A percentile compares a stretch with the other conserved stretches of the same genome.
Evolutionary conservation across 2,113 vertebrate species (phyloP).

Genomic region (Anguilla rostrata): DNA sequence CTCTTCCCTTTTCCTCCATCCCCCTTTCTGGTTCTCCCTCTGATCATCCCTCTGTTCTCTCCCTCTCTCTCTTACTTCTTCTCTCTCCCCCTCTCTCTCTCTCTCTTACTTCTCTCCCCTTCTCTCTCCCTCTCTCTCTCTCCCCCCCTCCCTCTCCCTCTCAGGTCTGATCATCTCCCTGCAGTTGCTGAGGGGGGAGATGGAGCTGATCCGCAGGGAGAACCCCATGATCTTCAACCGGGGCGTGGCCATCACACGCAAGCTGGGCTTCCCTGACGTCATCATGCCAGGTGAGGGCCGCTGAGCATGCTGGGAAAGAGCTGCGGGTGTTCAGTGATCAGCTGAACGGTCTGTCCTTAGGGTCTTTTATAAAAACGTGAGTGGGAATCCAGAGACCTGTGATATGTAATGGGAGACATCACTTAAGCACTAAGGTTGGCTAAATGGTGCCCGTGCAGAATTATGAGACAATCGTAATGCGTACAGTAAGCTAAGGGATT

Average conservation of each 20-base stretch:
- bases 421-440: too few species aligned
- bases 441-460: too few species aligned
- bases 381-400: too few species aligned
- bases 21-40: not conserved
- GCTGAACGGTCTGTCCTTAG: too few species aligned
- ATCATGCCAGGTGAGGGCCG: slow-evolving; percentile 77
- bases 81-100: not conserved
- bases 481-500: too few species aligned
- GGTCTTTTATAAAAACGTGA: too few species aligned
- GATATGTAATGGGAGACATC: too few species aligned
- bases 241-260: slow-evolving; percentile 75
- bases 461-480: too few species aligned
- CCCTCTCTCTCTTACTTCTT: too few species aligned
- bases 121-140: not conserved
- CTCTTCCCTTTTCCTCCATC: not conserved
- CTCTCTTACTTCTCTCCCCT: not conserved
- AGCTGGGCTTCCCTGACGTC: slow-evolving; percentile 83
- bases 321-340: too few species aligned
- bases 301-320: not conserved
- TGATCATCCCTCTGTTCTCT: too few species aligned
- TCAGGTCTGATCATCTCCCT: slow-evolving; percentile 84
- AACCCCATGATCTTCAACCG: slow-evolving; percentile 78
- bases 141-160: not conserved
- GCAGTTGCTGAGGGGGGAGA: slow-evolving; percentile 78
- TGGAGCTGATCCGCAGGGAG: slow-evolving; percentile 74